Conservation (phyloP, 2,797 vertebrate species). For the Rachycentron canadum region DNA sequence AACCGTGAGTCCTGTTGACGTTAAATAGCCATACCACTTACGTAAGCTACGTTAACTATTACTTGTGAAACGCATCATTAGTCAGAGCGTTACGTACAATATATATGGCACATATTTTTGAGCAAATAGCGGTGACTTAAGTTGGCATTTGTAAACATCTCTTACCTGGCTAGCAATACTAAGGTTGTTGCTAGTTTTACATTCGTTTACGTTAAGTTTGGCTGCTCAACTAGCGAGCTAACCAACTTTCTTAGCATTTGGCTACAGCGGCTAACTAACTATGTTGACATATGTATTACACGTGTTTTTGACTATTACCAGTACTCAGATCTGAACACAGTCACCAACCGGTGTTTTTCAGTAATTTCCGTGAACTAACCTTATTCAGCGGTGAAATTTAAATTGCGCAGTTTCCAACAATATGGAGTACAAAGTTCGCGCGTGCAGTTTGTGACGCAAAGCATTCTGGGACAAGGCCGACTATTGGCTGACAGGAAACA, state of each 20-base stretch:
- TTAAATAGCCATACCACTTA: neutral
- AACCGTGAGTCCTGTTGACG: neutral
- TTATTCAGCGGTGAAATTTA: neutral
- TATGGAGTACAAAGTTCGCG: slow-evolving; percentile 51
- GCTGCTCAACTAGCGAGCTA: slow-evolving; percentile 37
- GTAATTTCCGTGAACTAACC: slow-evolving; percentile 50
- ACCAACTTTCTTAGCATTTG: slow-evolving; percentile 10
- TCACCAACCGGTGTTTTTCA: neutral
- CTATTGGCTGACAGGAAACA: slow-evolving; percentile 43
- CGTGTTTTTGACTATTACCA: neutral
- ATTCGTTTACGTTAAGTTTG: neutral
- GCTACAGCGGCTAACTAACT: neutral
- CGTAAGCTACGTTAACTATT: too few species aligned
- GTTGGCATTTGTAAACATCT: neutral
- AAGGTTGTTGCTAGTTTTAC: neutral
- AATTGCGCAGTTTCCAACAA: neutral
- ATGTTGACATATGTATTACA: neutral
- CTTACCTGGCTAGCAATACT: neutral
- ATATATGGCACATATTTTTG: neutral
- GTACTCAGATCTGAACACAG: accelerated
- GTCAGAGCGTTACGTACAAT: neutral
- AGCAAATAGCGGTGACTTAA: neutral
- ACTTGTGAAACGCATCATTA: neutral
- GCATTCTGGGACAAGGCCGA: slow-evolving; percentile 55
- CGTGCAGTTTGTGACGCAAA: slow-evolving; percentile 63